Base-by-base conservation (phyloP, 2,797 vertebrate species). In the Lerista edwardsae region DNA sequence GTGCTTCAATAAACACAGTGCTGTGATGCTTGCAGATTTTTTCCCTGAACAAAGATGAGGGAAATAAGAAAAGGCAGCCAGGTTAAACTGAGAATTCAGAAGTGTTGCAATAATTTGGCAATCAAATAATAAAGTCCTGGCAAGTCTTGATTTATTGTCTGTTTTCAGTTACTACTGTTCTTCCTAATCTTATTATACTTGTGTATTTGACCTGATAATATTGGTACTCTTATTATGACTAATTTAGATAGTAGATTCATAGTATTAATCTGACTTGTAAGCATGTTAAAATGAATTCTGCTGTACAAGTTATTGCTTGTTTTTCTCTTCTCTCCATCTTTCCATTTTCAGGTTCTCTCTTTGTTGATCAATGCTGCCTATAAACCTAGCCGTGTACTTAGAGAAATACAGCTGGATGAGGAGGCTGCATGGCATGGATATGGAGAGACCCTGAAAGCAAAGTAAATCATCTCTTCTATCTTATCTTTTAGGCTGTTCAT, bases 401-500 rank as follows among this genome's bases (percentile, higher is more conserved):
- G 98, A 74, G 98, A 99, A 92, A 96, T 99, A 92, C 98, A 99
- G 95, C 93, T 99, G 95, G 98, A 99, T 93, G 98, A 98, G 91
- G 98, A 98, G 93, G 97, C 97, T 87, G 97, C 97, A 9, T 99
- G 98, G 98, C 98, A 98, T 64, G 98, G 98, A 83, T 97, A 98
- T 57, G 98, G 98, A 90, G 98, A 99, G 95, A 98, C 97, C 76
- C 97, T 99, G 59, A 99, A 99, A 97, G 98, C 98, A 95, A 99
- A 99, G 98, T 99, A 95, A 98, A 97, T 93, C 64, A 62, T 29
- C 23, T 80, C 14, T 44, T 79, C 73, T 72, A 0, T 82, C 83
- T 31, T 27, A 6, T 65, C 2, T 1, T 25, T 76, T 12, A 5
- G 1, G 62, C 14, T 57, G 39, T 29, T 29, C 21, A 12, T 64